These are phyloP conservation scores for Gryllus bimaculatus DNA, from an alignment of 1,140 invertebrate species.

Conservation along the genomic window DNA sequence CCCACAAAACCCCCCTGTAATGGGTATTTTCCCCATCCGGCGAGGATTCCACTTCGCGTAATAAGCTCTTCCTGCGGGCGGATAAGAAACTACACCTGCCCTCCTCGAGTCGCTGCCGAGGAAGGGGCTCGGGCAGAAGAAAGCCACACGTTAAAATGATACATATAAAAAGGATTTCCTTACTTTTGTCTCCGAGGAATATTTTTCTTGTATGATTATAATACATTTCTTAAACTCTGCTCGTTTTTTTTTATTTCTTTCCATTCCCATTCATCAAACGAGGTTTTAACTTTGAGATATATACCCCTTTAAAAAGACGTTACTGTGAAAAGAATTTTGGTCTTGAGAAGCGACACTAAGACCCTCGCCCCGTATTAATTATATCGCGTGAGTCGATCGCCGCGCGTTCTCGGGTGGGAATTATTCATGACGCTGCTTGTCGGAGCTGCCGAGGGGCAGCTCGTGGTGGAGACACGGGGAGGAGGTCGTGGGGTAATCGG, in stretches of 20 bases:
- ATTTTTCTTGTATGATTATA: not conserved
- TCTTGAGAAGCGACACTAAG: not conserved
- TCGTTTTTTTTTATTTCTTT: not conserved
- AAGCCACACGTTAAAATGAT: conserved; percentile 4
- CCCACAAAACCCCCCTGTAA: not conserved
- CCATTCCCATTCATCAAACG: not conserved
- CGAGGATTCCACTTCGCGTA: not conserved
- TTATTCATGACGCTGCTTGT: not conserved
- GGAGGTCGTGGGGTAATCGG: too few relatives aligned
- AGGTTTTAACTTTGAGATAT: not conserved
- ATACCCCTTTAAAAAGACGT: not conserved
- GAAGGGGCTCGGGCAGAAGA: not conserved
- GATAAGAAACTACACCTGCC: not conserved
- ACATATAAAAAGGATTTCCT: conserved; percentile 1
- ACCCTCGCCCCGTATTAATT: not conserved
- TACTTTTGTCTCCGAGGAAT: not conserved
- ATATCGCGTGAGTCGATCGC: not conserved
- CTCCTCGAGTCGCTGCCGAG: not conserved
- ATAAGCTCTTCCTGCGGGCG: not conserved
- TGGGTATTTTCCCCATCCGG: not conserved
- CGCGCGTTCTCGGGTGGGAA: not conserved
- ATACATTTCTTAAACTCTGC: not conserved
- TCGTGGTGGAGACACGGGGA: not conserved
- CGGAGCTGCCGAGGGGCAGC: too few relatives aligned
- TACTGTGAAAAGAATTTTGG: not conserved